Conservation (phyloP, 2,888 invertebrate genomes). For the Xestia rhomboidea region DNA sequence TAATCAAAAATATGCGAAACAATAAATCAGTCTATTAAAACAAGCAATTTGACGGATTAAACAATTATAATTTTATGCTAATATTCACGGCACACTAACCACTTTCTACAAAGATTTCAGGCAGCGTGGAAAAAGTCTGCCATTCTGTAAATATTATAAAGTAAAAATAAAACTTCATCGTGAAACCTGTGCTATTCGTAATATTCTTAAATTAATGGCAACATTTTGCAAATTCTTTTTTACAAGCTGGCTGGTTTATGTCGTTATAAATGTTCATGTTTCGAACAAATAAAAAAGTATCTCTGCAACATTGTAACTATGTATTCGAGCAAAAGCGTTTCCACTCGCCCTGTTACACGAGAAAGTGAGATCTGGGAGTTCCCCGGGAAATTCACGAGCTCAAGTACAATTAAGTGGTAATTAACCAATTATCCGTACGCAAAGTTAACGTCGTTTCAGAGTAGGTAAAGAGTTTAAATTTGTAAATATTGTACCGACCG, state of each 20-base stretch:
- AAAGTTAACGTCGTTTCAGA: conserved; percentile 32
- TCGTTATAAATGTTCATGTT: conserved; percentile 31
- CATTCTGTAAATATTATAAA: conserved; percentile 47
- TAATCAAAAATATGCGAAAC: conserved; percentile 16
- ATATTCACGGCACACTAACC: conserved; percentile 51
- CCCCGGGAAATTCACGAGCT: conserved; percentile 7
- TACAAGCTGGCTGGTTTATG: conserved; percentile 30
- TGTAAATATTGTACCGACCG: conserved; percentile 65
- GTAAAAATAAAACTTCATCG: conserved; percentile 34
- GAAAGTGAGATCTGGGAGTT: not conserved
- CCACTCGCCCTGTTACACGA: conserved; percentile 5
- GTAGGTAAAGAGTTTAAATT: conserved; percentile 57
- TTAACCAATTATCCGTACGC: conserved; percentile 27
- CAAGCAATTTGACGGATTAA: conserved; percentile 49
- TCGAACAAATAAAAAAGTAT: conserved; percentile 18
- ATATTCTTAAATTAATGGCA: conserved; percentile 44
- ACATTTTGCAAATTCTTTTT: conserved; percentile 40
- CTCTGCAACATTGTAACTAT: conserved; percentile 19
- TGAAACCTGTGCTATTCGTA: conserved; percentile 39
- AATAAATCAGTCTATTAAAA: conserved; percentile 45
- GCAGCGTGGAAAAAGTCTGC: conserved; percentile 41
- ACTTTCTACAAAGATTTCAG: conserved; percentile 60
- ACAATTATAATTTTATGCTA: conserved; percentile 60
- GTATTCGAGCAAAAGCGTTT: conserved; percentile 34
- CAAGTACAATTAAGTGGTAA: conserved; percentile 42